Base-by-base conservation (phyloP, 2,797 vertebrate species). In the Oophaga sylvatica region DNA sequence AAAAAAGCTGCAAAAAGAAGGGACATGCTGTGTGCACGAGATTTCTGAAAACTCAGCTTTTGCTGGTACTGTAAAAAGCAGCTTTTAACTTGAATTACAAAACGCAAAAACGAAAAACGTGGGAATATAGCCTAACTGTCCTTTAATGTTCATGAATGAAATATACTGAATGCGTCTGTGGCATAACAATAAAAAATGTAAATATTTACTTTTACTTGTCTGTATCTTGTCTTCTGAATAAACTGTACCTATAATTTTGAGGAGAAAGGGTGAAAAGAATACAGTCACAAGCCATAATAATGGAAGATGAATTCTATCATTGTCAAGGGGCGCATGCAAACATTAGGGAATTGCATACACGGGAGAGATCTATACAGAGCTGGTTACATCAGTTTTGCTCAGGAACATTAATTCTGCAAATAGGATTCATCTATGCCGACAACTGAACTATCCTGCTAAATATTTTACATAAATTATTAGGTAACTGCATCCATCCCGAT, bases 171-270 rank as follows among this genome's bases (percentile, higher is more conserved):
- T 94, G 95, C 93, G 94, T 95, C 93, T 94, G 94, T 94, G 94
- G 94, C 94, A 94, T 95, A 94, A 90, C 93, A 94, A 94, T 94
- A 93, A 94, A 94, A 93, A 93, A 92, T 91, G 92, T 93, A 92
- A 90, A 77, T 77, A 77, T 22, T 77, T 77, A 77, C 75, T 77
- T 48, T 77, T 77, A 56, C 75, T 77, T 77, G 75, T 3, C 75
- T 56, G 75, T 56, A 77, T 77, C 75, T 26, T 77, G 75, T 77
- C 75, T 77, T 77, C 75, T n/a, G 75, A 77, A 77, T 77, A 77
- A 56, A 77, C 75, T 77, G 75, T 77, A 77, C 75, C 75, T 77
- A 77, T 53, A 77, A 77, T 77, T 77, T 77, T 77, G 41, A 77
- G 22, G 13, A 77, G 20, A 76, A 76, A 76, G 45, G 75, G 75